Evolutionary conservation across 2,888 invertebrate genomes (phyloP), one percentile per base, ranked within the genome.

Genomic region (Philaethria dido): DNA sequence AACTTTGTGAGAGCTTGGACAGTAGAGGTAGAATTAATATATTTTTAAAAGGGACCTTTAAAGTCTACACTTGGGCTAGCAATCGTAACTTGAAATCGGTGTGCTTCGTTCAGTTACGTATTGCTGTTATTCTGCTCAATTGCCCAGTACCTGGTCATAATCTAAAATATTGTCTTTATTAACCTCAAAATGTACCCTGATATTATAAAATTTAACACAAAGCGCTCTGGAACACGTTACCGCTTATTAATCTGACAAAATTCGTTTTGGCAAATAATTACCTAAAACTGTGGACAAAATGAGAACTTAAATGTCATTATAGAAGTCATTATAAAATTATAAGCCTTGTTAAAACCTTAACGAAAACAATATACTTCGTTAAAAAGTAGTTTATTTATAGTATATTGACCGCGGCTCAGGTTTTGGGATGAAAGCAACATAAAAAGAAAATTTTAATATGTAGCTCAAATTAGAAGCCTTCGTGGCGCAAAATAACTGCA

Each of bases 141-240:
- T n/a, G n/a, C n/a, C n/a, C n/a, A n/a, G n/a, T n/a, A 48, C 20
- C 48, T 48, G 22, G 2, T 48, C 22, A 5, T 25, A 25, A 8
- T n/a, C 3, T 50, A 16, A 3, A 29, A 50, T 4, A 16, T 29
- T 3, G 3, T n/a, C n/a, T 54, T 36, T 36, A 36, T 20, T 55
- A 18, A 55, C 20, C 14, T 55, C 36, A 8, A 52, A 54, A 22
- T 39, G 20, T 22, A 55, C 20, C 20, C 14, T 22, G 9, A n/a
- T 22, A 39, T 22, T 9, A 20, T 22, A 39, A 14, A 55, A 22
- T 25, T n/a, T 29, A 16, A 29, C 16, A 50, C n/a, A 50, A 20
- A 39, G n/a, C 20, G 14, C 55, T 57, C 39, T 55, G n/a, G 22
- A 57, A 39, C 36, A 22, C 9, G 36, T 55, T 55, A 39, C 36